These are phyloP conservation scores for Connochaetes taurinus DNA, from an alignment of 2,113 vertebrate species.

Conservation along the genomic window DNA sequence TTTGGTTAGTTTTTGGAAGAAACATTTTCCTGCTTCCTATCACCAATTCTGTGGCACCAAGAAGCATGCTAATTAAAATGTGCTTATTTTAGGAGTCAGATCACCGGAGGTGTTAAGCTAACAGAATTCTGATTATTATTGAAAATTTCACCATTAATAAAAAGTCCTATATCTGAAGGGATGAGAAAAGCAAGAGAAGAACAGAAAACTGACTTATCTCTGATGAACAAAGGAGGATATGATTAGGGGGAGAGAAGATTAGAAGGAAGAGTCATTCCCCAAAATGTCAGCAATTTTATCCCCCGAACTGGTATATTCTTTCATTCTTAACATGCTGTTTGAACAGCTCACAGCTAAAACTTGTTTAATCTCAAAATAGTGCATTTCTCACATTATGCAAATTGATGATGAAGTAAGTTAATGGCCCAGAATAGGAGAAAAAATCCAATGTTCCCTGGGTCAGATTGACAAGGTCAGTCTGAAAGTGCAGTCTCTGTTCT, in stretches of 20 bases:
- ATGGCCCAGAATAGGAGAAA: background rate
- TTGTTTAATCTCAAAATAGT: background rate
- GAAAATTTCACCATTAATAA: background rate
- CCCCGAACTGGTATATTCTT: background rate
- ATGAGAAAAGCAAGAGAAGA: background rate
- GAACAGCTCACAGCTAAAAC: background rate
- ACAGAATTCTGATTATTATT: background rate
- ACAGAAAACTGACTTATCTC: background rate
- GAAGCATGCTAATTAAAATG: constrained; percentile 56
- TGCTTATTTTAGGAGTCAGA: background rate
- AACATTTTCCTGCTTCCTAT: background rate
- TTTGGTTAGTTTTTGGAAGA: constrained; percentile 22
- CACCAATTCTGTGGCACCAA: background rate
- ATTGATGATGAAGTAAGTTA: background rate
- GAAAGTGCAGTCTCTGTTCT: background rate
- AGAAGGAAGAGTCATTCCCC: background rate
- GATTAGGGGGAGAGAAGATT: background rate
- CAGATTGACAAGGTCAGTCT: background rate
- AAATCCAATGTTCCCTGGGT: background rate
- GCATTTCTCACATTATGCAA: background rate
- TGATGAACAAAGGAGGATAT: background rate
- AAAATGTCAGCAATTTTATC: background rate
- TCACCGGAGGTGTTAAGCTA: constrained; percentile 24
- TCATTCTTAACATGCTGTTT: background rate
- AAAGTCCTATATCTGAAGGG: background rate